Evolutionary conservation across 2,888 invertebrate species (phyloP).

Genomic region (Sarcophaga variegata): DNA sequence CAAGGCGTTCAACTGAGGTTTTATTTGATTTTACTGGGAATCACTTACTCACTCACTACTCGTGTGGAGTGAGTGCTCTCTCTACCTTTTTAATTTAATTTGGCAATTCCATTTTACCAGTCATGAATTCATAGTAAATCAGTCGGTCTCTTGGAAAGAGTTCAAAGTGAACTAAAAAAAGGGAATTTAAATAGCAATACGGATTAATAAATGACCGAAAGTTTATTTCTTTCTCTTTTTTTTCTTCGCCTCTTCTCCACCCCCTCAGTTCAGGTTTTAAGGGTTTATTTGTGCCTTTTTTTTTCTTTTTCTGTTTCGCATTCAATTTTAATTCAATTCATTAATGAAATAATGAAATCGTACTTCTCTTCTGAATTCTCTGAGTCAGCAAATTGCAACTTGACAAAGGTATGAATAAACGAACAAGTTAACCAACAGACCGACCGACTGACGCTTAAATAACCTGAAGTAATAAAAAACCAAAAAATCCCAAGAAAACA

Average conservation of each 20-base stretch:
- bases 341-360: conserved; percentile 39
- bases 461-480: too few relatives aligned
- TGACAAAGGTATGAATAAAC: conserved; percentile 1
- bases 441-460: too few relatives aligned
- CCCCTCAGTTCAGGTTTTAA: too few relatives aligned
- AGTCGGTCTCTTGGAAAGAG: conserved; percentile 13
- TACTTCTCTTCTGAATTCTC: background rate
- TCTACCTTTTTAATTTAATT: conserved; percentile 9
- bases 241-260: background rate
- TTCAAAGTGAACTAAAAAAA: conserved; percentile 33
- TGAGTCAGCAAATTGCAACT: conserved; percentile 33
- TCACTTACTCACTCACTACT: background rate
- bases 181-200: background rate
- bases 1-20: background rate
- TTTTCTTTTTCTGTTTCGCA: too few relatives aligned
- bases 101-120: conserved; percentile 49
- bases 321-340: conserved; percentile 26
- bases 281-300: too few relatives aligned
- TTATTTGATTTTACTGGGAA: background rate
- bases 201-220: background rate
- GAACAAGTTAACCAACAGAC: too few relatives aligned
- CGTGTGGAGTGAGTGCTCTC: background rate
- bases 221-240: background rate
- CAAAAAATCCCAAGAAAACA: too few relatives aligned
- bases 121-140: conserved; percentile 48